Evolutionary conservation across 1,140 invertebrate genomes (phyloP).

Genomic region (Drosophila trapezifrons): DNA sequence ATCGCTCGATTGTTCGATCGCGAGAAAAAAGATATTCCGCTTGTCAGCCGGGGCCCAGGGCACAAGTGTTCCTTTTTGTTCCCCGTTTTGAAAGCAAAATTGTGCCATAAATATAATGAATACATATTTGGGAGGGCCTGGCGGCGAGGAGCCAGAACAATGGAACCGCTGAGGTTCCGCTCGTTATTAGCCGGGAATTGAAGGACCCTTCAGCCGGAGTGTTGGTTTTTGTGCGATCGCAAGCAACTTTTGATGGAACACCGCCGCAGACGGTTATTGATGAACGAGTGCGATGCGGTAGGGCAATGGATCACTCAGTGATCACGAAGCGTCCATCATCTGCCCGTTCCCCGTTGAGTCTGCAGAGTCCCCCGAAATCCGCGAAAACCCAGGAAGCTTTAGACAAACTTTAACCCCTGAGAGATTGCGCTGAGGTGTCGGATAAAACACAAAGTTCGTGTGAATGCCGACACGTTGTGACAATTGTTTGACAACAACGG

Average conservation of each 20-base stretch:
- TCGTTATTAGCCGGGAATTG: constrained; percentile 70
- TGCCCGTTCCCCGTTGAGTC: neutral
- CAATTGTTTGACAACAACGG: constrained; percentile 77
- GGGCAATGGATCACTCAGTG: constrained; percentile 42
- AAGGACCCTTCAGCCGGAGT: constrained; percentile 74
- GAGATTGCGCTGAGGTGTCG: constrained; percentile 66
- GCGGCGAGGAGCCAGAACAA: constrained; percentile 42
- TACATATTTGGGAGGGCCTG: constrained; percentile 41
- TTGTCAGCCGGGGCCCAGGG: constrained; percentile 58
- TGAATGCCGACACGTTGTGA: constrained; percentile 83
- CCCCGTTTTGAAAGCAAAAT: constrained; percentile 59
- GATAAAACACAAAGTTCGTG: constrained; percentile 82
- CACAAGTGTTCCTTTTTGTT: constrained; percentile 70
- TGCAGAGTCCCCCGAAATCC: neutral
- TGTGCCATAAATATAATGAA: constrained; percentile 81
- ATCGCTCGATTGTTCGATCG: constrained; percentile 37
- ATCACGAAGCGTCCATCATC: constrained; percentile 17
- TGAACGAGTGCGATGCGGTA: constrained; percentile 65
- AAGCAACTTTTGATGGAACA: constrained; percentile 68
- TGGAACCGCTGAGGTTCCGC: constrained; percentile 63
- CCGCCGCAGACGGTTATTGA: constrained; percentile 47
- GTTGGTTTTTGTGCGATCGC: constrained; percentile 68
- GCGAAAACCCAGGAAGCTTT: neutral
- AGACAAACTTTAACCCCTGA: constrained; percentile 55
- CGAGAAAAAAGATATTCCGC: constrained; percentile 82